phyloP scores from a whole-genome alignment of 2,797 vertebrate genomes.

The Scleropages formosus region DNA sequence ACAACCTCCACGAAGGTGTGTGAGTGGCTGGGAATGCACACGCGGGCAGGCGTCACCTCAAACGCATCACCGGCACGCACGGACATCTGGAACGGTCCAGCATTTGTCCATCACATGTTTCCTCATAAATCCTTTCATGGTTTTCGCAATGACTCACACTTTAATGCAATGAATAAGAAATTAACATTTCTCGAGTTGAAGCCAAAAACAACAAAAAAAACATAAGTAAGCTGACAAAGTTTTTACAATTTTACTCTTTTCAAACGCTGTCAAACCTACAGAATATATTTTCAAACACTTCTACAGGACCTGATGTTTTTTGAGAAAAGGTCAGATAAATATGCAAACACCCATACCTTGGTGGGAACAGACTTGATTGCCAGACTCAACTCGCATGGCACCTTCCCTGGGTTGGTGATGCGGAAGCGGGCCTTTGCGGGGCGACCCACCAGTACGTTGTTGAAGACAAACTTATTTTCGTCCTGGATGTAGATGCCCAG shows the following conservation, averaged over 20 bases:
- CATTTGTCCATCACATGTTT: not conserved
- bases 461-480: constrained; percentile 84
- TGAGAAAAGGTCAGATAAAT: not conserved
- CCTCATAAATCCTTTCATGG: no score
- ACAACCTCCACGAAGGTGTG: constrained; percentile 59
- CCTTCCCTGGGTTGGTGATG: constrained; percentile 73
- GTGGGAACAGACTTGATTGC: constrained; percentile 56
- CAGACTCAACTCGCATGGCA: constrained; percentile 72
- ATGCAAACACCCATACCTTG: constrained; percentile 61
- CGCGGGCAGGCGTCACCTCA: constrained; percentile 61
- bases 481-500: constrained; percentile 75
- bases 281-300: not conserved
- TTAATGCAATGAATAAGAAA: not conserved
- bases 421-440: constrained; percentile 77
- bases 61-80: constrained; percentile 57
- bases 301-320: not conserved
- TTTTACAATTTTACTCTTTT: not conserved
- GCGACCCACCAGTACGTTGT: constrained; percentile 72
- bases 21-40: constrained; percentile 64
- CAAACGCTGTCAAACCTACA: not conserved
- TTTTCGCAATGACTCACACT: not conserved
- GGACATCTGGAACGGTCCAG: constrained; percentile 29
- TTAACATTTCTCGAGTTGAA: not conserved
- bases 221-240: not conserved
- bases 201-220: not conserved